Evolutionary conservation across 2,113 vertebrate genomes (phyloP), one percentile per base, ranked within the genome.

Genomic region (Trogon surrucura): DNA sequence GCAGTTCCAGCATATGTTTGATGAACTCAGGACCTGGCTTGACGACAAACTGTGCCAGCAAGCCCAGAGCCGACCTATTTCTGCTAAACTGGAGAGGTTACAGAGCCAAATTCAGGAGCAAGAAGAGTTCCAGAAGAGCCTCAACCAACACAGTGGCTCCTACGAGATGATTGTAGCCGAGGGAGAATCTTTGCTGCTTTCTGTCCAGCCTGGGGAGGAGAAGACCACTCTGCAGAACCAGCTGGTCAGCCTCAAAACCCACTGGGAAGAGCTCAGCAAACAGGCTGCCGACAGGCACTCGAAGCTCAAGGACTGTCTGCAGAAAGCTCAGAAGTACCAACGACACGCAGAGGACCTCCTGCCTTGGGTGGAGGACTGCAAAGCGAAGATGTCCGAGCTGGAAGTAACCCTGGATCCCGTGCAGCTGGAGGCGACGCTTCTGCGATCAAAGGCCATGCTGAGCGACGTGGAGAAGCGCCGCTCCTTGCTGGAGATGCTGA

Each of bases 1-100:
- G 97, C 99, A 99, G 97, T 99, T 99, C 98, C 99, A 99, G 97
- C 99, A 99, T 97, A 99, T 99, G 99, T 99, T 99, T 82, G 98
- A 99, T 94, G 99, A 99, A 91, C 96, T 99, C 89, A 98, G 98
- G 92, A 97, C 98, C 62, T 99, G 99, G 99, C 98, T 99, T 13
- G 98, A 99, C 93, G 96, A 97, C 80, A 98, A 98, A 95, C 93
- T 93, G 88, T 97, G 97, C 30, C 98, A 98, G 86, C 98, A 97
- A 97, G 61, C 97, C 58, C 97, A 96, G 41, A 97, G 79, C 97
- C 97, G 88, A 62, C 98, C 98, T 0, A 95, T 99, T 71, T 99
- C 99, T 79, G 99, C 99, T 81, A 98, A 98, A 90, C 98, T 99
- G 11, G 98, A 98, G 50, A 97, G 91, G 66, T 80, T 99, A n/a